Base-by-base conservation (phyloP, 2,888 invertebrate species). In the Scrobipalpa atriplicella region DNA sequence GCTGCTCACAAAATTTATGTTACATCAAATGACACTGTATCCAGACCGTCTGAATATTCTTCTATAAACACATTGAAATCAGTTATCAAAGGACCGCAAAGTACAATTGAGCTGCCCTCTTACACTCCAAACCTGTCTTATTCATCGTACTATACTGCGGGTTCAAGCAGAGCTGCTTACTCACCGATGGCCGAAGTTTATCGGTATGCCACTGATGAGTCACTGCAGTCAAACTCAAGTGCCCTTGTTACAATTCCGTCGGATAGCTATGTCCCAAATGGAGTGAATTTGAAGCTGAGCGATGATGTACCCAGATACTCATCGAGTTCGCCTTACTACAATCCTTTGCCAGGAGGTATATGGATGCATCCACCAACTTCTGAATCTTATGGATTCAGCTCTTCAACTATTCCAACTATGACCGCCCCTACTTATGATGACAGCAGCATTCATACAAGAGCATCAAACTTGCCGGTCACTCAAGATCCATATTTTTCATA, bases 141-240 rank as follows among this genome's bases (percentile, higher is more conserved):
- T 78, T 85, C 90, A 51, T 85, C 92, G 62, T 91, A 89, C 79
- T 91, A 92, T 68, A 75, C 83, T 18, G 76, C 86, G 66, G 82
- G 83, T 6, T 72, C 87, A 39, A 85, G 75, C 71, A 85, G 86
- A 70, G 75, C 84, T 67, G 78, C 82, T 87, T 92, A 91, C 89
- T 90, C 92, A 87, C 84, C 90, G 54, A 84, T 90, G 79, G 70
- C 89, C 51, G 91, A 92, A 70, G 85, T 85, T 86, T 90, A 90
- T 89, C 89, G 91, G 72, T 90, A 88, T 76, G 72, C 76, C 62
- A 86, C 76, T 80, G 91, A 92, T 90, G 92, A 92, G 73, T 89
- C 90, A 91, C 72, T 90, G 78, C 82, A 85, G 69, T 79, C 82
- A 70, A 89, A 85, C 86, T 79, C 88, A 72, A 82, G 78, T 72